These are phyloP conservation scores for Triplophysa dalaica DNA, from an alignment of 2,113 vertebrate genomes.

Conservation along the genomic window DNA sequence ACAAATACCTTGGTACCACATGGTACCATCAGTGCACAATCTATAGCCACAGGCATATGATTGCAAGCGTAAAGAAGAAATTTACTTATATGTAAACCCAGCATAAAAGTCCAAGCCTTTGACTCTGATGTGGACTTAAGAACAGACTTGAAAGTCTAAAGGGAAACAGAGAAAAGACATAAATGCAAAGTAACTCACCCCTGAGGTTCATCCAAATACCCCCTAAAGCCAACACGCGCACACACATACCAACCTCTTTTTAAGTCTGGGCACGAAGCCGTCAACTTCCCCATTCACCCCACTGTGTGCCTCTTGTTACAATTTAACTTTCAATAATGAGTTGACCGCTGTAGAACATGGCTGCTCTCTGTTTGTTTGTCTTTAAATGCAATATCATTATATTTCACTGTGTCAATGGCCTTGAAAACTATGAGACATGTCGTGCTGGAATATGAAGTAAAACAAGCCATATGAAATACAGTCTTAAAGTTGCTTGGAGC, in stretches of 20 bases:
- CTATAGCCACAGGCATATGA: too few relatives aligned
- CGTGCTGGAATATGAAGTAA: constrained; percentile 48
- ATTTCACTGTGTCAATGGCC: constrained; percentile 64
- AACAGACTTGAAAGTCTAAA: constrained; percentile 56
- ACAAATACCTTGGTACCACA: too few relatives aligned
- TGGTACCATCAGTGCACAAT: too few relatives aligned
- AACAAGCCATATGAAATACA: constrained; percentile 35
- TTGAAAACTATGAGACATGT: constrained; percentile 55
- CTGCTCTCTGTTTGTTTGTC: constrained; percentile 73
- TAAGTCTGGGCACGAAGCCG: constrained; percentile 51
- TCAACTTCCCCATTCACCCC: constrained; percentile 43
- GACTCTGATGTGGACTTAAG: constrained; percentile 51
- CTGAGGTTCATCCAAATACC: constrained; percentile 46
- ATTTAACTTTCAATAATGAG: constrained; percentile 68
- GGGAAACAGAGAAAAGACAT: constrained; percentile 56
- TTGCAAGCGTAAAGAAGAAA: background rate
- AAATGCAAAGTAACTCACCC: constrained; percentile 68
- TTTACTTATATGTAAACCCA: background rate
- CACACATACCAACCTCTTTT: constrained; percentile 11
- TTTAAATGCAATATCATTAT: constrained; percentile 73
- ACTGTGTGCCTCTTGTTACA: constrained; percentile 61
- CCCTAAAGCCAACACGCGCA: background rate
- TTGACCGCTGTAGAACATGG: constrained; percentile 81
- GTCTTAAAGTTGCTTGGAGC: constrained; percentile 36
- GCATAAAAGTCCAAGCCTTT: constrained; percentile 24